Evolutionary conservation across 2,888 invertebrate species (phyloP), one percentile per base, ranked within the genome.

Genomic region (Steromphala cineraria): DNA sequence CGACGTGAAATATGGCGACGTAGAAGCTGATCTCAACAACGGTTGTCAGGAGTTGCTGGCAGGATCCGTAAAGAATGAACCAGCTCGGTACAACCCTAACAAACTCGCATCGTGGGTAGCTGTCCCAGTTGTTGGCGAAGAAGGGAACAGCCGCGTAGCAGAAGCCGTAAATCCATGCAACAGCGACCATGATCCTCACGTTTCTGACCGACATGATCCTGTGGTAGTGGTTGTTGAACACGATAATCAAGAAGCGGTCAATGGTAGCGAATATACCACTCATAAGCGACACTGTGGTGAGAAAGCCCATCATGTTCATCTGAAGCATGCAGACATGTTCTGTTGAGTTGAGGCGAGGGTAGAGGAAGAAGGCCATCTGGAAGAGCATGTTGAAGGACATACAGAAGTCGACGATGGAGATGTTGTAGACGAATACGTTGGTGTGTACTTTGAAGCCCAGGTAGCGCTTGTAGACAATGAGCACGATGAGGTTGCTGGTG

Each of bases 331-430:
- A 77, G 0, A 77, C 36, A 13, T 31, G 24, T 40, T 62, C 62
- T 8, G 77, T 56, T 10, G 56, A 36, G 40, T 56, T 77, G 19
- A 77, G 77, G 21, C 24, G n/a, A 19, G 77, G 77, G 40, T 46
- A 56, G 19, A 77, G 53, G 77, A 77, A 77, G 46, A 77, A 77
- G 36, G 56, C 10, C 77, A 77, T 77, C 40, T 77, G 77, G 28
- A 77, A 55, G 8, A 77, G 62, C 77, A 77, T 77, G 77, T 77
- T 77, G 56, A 77, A 77, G 19, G 77, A 77, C 77, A 77, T 77
- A 56, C 77, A 77, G 40, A 77, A 56, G 56, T 77, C 77, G 19
- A 56, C 77, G 15, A 40, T 56, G 17, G 77, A 55, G 55, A 77
- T 77, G 62, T 77, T 77, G 56, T 77, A 77, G 21, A 77, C 77